Evolutionary conservation across 1,140 invertebrate genomes (phyloP), one percentile per base, ranked within the genome.

Genomic region (Apis mellifera): DNA sequence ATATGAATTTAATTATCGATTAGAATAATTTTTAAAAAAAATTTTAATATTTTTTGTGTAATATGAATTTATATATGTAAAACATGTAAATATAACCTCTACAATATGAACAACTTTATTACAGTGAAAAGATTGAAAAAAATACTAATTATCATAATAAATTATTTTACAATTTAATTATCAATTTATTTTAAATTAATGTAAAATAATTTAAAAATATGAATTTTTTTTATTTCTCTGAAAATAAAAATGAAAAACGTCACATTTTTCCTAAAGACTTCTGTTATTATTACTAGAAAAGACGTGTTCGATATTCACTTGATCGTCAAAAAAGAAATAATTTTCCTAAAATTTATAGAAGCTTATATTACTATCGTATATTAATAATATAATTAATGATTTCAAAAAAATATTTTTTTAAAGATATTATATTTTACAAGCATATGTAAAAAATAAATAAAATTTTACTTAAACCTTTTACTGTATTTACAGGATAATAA

Each of bases 31-130:
- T 23, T 11, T 11, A 26, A 50, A 17, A n/a, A 26, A 50, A 48
- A 15, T 19, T 21, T 50, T 13, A 59, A 48, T 26, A 3, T 42
- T 26, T 60, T 26, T 19, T 50, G 26, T 19, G 11, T 42, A 42
- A 42, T 42, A 42, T 42, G 32, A 42, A 42, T 42, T 42, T 42
- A 42, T 42, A 7, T 42, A 42, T 42, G 4, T 42, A 42, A 42
- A 42, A 42, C 32, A 57, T 4, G 23, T 78, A 65, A 60, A 86
- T 55, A 65, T 86, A 86, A 83, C 80, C 42, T 57, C 19, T 50
- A 69, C 48, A n/a, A 32, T 59, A 13, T 69, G 64, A 74, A 59
- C 19, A 76, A 81, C 84, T 68, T 57, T 52, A 15, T 66, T 21
- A 1, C 7, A 54, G 54, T 21, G 9, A n/a, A 54, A 65, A 21